Base-by-base conservation (phyloP, 2,113 vertebrate species). In the Passerina amoena region DNA sequence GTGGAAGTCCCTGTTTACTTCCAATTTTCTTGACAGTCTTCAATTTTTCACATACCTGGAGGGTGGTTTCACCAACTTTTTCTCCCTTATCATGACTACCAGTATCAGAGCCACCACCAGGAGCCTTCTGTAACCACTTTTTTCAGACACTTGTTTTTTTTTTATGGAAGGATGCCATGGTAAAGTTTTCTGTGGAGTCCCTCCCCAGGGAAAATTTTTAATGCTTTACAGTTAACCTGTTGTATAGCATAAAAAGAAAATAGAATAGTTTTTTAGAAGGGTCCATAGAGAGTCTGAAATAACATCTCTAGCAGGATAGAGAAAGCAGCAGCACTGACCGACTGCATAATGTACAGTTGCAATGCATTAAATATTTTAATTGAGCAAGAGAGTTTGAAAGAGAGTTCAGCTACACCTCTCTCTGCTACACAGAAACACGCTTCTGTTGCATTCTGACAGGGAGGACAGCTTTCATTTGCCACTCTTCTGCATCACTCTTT, bases 1-100 rank as follows among this genome's bases (percentile, higher is more conserved):
- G 5, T 35, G 37, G 44, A 78, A 90, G 64, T 92, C 77, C 88
- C 92, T 91, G 72, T 93, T 97, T 92, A 45, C 50, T 82, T 92
- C 60, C 21, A 45, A 50, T 93, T 88, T 86, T 61, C 80, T 90
- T 71, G 44, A 72, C 60, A 84, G 17, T 64, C 65, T 94, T 86
- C 75, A 35, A 14, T 65, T 86, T 95, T 83, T 87, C 38, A 68
- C 53, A 70, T 16, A 71, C 40, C 57, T 94, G 47, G 60, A 92
- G 82, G 50, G 56, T 57, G 51, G 27, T 82, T 77, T 92, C 88
- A 76, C 82, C 77, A 65, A 14, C 33, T 86, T 96, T 95, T 75
- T 72, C 72, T 94, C 80, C 76, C 50, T 61, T 77, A 23, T 24
- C 38, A 10, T 28, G 51, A 64, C 76, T 66, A 40, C 21, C 24